phyloP scores from a whole-genome alignment of 2,797 vertebrate species.

The Parambassis ranga region DNA sequence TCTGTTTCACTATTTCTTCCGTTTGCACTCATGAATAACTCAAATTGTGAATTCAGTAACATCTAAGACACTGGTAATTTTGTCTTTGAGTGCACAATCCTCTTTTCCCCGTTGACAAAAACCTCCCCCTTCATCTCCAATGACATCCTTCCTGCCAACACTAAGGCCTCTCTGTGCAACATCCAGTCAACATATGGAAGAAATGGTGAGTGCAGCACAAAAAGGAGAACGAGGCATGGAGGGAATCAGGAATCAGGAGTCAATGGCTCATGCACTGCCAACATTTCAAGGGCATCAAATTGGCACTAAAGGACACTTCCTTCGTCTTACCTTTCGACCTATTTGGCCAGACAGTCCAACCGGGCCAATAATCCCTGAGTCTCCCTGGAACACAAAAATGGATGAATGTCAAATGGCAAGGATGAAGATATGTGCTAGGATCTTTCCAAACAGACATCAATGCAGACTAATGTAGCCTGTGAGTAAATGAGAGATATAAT shows the following conservation, averaged over 20 bases:
- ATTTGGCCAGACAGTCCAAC: constrained; percentile 84
- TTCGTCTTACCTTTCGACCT: constrained; percentile 88
- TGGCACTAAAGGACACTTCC: background rate
- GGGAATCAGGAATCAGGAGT: constrained; percentile 17
- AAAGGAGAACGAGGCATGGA: constrained; percentile 9
- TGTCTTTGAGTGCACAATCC: constrained; percentile 8
- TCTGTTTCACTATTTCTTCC: constrained; percentile 9
- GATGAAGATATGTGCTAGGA: background rate
- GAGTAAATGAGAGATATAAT: constrained; percentile 33
- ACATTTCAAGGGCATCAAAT: background rate
- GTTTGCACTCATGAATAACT: constrained; percentile 34
- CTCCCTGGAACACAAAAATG: constrained; percentile 84
- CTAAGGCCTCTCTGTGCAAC: constrained; percentile 32
- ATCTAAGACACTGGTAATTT: constrained; percentile 32
- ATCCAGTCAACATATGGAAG: constrained; percentile 48
- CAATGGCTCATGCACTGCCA: background rate
- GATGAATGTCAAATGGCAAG: constrained; percentile 1
- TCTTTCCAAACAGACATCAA: background rate
- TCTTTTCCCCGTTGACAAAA: constrained; percentile 21
- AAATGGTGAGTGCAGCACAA: constrained; percentile 44
- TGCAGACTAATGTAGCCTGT: background rate
- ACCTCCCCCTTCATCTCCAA: constrained; percentile 16
- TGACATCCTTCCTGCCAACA: constrained; percentile 46
- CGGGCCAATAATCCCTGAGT: constrained; percentile 86
- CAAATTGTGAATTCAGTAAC: constrained; percentile 34